A percentile compares a stretch with the other conserved stretches of the same genome.
Conservation (phyloP, 2,113 vertebrate species). For the Tragulus kanchil region DNA sequence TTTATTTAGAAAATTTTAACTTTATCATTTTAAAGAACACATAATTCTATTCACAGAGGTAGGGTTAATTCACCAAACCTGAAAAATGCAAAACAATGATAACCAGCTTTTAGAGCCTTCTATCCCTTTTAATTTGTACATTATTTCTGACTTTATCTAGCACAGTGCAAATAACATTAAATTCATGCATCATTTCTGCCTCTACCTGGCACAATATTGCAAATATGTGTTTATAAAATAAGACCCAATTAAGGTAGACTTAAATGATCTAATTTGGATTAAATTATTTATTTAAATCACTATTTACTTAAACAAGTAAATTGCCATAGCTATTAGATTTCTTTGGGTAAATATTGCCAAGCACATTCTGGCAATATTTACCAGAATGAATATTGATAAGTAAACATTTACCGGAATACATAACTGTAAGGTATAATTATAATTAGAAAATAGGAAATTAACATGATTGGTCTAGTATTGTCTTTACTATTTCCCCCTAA, state of each 20-base stretch:
- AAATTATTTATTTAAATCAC: conserved; percentile 56
- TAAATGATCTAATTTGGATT: conserved; percentile 50
- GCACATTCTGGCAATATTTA: conserved; percentile 31
- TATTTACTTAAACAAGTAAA: conserved; percentile 66
- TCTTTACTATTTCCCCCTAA: conserved; percentile 26
- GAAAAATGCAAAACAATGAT: not conserved
- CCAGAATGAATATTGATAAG: not conserved
- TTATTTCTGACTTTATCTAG: conserved; percentile 40
- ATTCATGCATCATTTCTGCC: conserved; percentile 29
- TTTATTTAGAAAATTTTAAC: not conserved
- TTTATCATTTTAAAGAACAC: conserved; percentile 2
- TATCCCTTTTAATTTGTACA: not conserved
- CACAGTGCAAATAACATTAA: not conserved
- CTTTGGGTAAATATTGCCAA: conserved; percentile 52
- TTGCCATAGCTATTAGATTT: conserved; percentile 30
- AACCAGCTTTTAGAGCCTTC: conserved; percentile 7
- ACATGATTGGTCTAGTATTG: not conserved
- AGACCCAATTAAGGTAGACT: conserved; percentile 62
- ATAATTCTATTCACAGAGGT: not conserved
- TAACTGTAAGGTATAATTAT: not conserved
- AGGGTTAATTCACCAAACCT: not conserved
- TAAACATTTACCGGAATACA: not conserved
- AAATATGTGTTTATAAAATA: conserved; percentile 46
- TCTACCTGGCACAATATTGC: not conserved
- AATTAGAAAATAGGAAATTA: conserved; percentile 47